A percentile compares a stretch with the other conserved stretches of the same genome.
These are phyloP conservation scores for Gymnarchus niloticus DNA, from an alignment of 2,113 vertebrate species.

Conservation along the genomic window DNA sequence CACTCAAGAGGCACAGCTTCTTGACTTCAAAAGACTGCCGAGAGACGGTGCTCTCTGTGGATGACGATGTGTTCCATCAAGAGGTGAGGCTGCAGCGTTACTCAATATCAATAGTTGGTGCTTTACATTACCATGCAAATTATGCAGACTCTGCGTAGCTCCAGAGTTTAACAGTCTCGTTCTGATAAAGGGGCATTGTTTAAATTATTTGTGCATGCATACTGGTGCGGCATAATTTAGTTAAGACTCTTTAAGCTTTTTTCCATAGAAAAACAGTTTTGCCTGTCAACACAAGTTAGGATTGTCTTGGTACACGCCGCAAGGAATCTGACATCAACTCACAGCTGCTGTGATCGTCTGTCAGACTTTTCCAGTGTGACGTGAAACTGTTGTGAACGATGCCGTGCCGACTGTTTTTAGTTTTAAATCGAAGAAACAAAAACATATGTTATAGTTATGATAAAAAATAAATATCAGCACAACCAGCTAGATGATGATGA, in stretches of 20 bases:
- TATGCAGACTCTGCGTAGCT: not conserved
- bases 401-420: not conserved
- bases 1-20: not conserved
- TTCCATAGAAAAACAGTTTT: too few relatives aligned
- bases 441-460: not conserved
- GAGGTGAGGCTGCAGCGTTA: not conserved
- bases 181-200: not conserved
- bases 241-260: not conserved
- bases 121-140: not conserved
- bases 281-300: too few relatives aligned
- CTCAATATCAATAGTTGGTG: not conserved
- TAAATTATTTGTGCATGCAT: not conserved
- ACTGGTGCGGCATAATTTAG: not conserved
- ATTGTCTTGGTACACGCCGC: not conserved
- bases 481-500: not conserved
- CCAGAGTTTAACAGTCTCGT: not conserved
- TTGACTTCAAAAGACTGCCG: not conserved
- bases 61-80: not conserved
- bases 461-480: not conserved
- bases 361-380: not conserved
- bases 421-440: not conserved
- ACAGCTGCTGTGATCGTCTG: not conserved
- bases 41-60: not conserved
- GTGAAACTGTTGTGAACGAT: not conserved
- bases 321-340: not conserved